These are phyloP conservation scores for Brachionus calyciflorus DNA, from an alignment of 1,140 invertebrate genomes.

Conservation along the genomic window DNA sequence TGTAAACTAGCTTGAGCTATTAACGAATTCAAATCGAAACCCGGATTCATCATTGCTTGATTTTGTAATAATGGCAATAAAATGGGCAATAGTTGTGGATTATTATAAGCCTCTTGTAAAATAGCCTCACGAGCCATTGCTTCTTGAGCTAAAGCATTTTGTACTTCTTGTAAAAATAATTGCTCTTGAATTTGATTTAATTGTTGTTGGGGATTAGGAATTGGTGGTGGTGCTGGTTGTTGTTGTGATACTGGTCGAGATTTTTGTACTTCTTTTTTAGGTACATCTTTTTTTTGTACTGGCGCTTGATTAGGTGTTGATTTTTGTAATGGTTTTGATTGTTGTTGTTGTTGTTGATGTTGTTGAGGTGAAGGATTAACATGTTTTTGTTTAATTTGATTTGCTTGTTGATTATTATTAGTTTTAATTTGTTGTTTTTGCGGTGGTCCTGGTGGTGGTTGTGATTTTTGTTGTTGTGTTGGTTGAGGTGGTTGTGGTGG, in stretches of 20 bases:
- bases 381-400: background rate
- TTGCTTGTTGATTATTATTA: background rate
- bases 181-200: background rate
- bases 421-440: background rate
- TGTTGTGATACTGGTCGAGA: background rate
- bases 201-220: background rate
- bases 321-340: too few species aligned
- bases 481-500: background rate
- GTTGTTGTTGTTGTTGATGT: background rate
- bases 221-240: background rate
- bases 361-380: background rate
- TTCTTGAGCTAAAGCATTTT: slow-evolving; percentile 25
- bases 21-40: background rate
- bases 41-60: background rate
- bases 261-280: slow-evolving; percentile 6
- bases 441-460: too few species aligned
- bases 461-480: background rate
- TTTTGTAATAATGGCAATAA: background rate
- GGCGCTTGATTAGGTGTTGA: too few species aligned
- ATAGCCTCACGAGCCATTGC: background rate
- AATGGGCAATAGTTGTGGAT: background rate
- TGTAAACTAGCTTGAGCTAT: slow-evolving; percentile 11
- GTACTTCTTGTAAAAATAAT: background rate
- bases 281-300: too few species aligned
- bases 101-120: slow-evolving; percentile 7